Conservation (phyloP, 2,888 invertebrate genomes). For the Andrena dorsata region DNA sequence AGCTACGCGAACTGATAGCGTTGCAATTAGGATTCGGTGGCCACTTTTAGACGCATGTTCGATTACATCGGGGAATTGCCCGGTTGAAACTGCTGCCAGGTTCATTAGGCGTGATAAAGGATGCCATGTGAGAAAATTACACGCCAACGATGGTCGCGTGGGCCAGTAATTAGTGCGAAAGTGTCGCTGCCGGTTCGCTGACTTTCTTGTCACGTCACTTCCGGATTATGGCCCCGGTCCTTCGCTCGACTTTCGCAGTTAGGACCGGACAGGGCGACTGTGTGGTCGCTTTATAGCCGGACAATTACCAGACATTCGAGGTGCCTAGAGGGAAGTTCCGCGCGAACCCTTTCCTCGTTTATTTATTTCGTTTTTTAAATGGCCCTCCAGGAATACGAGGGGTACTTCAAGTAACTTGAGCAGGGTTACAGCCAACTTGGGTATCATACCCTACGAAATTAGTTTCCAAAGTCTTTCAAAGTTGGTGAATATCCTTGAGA, state of each 20-base stretch:
- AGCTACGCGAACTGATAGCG: slow-evolving; percentile 26
- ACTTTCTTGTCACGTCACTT: slow-evolving; percentile 74
- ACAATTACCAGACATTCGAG: slow-evolving; percentile 39
- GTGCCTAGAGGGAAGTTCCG: slow-evolving; percentile 8
- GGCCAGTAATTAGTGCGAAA: slow-evolving; percentile 69
- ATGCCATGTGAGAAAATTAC: slow-evolving; percentile 60
- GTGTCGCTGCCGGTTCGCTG: slow-evolving; percentile 54
- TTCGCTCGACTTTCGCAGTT: slow-evolving; percentile 54
- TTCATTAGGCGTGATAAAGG: slow-evolving; percentile 65
- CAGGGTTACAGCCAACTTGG: background rate
- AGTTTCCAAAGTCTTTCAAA: background rate
- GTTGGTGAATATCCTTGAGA: background rate
- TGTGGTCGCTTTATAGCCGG: slow-evolving; percentile 39
- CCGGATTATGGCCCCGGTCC: slow-evolving; percentile 67
- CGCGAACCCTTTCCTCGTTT: background rate
- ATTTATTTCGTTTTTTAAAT: background rate
- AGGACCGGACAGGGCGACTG: slow-evolving; percentile 24
- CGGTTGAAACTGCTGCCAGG: slow-evolving; percentile 49
- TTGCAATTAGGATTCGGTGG: slow-evolving; percentile 37
- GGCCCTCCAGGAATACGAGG: background rate
- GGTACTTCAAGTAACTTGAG: background rate
- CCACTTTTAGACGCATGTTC: slow-evolving; percentile 45
- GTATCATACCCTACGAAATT: background rate
- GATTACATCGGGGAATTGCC: slow-evolving; percentile 62
- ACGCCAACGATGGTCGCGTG: slow-evolving; percentile 47